Base-by-base conservation (phyloP, 2,888 invertebrate species). In the Athrips mouffetella region DNA sequence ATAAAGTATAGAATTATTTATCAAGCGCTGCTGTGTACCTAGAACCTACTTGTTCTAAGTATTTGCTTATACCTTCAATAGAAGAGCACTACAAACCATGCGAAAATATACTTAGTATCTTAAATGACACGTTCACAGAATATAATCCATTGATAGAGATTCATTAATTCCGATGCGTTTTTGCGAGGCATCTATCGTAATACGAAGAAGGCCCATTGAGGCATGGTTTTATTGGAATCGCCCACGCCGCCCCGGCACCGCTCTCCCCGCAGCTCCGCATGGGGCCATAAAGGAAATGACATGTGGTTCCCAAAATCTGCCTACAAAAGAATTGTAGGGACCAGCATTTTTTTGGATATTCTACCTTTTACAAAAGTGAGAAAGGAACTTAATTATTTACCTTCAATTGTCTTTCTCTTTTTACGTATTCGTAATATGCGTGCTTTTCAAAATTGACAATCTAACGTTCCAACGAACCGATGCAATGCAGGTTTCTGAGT, bases 281-380 rank as follows among this genome's bases (percentile, higher is more conserved):
- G 75, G 75, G 76, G 70, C 71, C 70, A 54, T 61, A 78, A 75
- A 85, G 86, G 86, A 87, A 87, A 81, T 83, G 84, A 87, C 86
- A 87, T 87, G 84, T 87, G 87, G 81, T 83, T 71, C 80, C 76
- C 83, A 70, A 86, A 84, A 79, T 78, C 67, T 70, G 62, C 59
- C 54, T 33, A 31, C 53, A 69, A 58, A 55, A 65, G 67, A 54
- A 52, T 62, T 56, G 18, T 59, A 44, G 67, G 73, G 85, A 84
- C 55, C 61, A 29, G 51, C 42, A 45, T 39, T 30, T 42, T 44
- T 8, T 2, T 10, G 11, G n/a, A 10, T 10, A 35, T 2, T 16
- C 1, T 11, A 35, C n/a, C 41, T 2, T 15, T 13, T 18, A 2
- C 27, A 27, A 8, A 27, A n/a, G n/a, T n/a, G n/a, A n/a, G n/a